phyloP scores from a whole-genome alignment of 2,797 vertebrate species.

The Takifugu rubripes region DNA sequence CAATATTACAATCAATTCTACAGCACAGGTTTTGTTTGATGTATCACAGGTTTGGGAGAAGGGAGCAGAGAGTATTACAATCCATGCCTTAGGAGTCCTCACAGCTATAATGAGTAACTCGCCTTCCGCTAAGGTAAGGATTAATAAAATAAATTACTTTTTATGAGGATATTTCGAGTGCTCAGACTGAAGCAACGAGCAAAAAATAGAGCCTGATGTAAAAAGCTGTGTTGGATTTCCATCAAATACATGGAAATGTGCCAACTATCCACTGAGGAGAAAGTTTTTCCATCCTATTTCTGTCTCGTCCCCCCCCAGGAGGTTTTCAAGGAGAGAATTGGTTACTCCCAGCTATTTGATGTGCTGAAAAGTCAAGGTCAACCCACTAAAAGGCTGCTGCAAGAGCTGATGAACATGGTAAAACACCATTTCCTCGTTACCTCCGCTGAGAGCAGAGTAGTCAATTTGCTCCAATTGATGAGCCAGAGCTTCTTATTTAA shows the following conservation, averaged over 20 bases:
- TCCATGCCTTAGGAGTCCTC: conserved; percentile 90
- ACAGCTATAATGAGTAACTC: conserved; percentile 96
- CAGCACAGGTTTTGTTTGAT: conserved; percentile 20
- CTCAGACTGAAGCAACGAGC: background rate
- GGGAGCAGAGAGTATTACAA: conserved; percentile 84
- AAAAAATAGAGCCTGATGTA: conserved; percentile 5
- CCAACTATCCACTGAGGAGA: conserved; percentile 43
- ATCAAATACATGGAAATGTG: conserved; percentile 48
- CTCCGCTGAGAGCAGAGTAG: conserved; percentile 13
- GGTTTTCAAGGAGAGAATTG: conserved; percentile 96
- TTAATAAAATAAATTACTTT: background rate
- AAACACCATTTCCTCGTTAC: conserved; percentile 41
- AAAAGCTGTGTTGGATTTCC: conserved; percentile 33
- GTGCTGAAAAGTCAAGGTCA: conserved; percentile 91
- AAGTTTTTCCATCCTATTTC: conserved; percentile 56
- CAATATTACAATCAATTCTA: conserved; percentile 13
- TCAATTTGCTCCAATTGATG: conserved; percentile 16
- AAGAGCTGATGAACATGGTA: conserved; percentile 98
- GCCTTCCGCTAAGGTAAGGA: conserved; percentile 89
- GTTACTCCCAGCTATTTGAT: conserved; percentile 91
- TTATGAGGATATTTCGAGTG: background rate
- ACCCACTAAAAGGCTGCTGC: conserved; percentile 87
- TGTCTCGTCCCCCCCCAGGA: conserved; percentile 77
- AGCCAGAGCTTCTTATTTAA: conserved; percentile 20
- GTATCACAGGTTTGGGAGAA: conserved; percentile 75